Evolutionary conservation across 2,797 vertebrate genomes (phyloP).

Genomic region (Sparus aurata): DNA sequence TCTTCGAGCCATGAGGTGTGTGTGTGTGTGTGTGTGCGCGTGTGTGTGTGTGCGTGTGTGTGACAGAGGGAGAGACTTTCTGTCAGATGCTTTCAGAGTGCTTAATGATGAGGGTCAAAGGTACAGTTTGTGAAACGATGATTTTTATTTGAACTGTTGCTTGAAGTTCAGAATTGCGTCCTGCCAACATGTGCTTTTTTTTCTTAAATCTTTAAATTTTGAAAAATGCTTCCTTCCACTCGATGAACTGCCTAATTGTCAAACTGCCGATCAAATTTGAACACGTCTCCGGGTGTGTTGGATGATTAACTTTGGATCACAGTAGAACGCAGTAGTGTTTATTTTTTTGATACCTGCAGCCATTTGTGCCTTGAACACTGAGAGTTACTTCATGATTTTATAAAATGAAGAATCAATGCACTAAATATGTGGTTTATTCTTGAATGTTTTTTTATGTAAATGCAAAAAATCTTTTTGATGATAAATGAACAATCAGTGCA

Average conservation of each 20-base stretch:
- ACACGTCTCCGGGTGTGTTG: slow-evolving; percentile 24
- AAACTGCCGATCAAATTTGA: slow-evolving; percentile 20
- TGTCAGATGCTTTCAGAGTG: not conserved
- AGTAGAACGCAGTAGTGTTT: not conserved
- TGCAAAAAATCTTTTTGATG: slow-evolving; percentile 30
- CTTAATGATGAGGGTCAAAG: not conserved
- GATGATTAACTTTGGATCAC: not conserved
- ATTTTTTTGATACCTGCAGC: slow-evolving; percentile 24
- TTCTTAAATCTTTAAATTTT: not conserved
- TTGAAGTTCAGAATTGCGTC: slow-evolving; percentile 3
- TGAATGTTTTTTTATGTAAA: slow-evolving; percentile 13
- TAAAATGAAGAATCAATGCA: slow-evolving; percentile 30
- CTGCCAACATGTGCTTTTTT: not conserved
- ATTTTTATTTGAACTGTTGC: not conserved
- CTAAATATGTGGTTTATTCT: not conserved
- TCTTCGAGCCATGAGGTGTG: slow-evolving; percentile 77
- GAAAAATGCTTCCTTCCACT: not conserved
- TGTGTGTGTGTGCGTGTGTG: not conserved
- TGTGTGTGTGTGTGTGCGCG: not conserved
- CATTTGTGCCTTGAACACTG: slow-evolving; percentile 44
- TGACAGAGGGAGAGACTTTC: not conserved
- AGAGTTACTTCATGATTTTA: slow-evolving; percentile 27
- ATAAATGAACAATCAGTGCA: slow-evolving; percentile 34
- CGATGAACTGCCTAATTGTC: not conserved
- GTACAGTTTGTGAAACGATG: not conserved